Evolutionary conservation across 2,888 invertebrate genomes (phyloP).

Genomic region (Chydorus sphaericus): DNA sequence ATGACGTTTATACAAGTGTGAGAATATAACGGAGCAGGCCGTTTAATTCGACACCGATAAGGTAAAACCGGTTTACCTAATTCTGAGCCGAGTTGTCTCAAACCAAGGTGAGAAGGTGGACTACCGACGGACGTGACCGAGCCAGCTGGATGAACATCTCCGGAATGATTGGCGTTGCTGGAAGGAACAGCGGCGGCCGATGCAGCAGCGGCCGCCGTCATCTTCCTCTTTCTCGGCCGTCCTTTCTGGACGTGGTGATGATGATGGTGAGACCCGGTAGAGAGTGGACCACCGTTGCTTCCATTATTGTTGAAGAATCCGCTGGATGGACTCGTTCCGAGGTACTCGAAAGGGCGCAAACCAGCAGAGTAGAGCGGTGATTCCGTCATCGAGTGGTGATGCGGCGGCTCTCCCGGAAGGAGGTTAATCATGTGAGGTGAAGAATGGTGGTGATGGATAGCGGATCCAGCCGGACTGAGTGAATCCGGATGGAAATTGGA

Average conservation of each 20-base stretch:
- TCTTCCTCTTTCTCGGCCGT: conserved; percentile 61
- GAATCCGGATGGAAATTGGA: background rate
- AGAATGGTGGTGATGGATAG: background rate
- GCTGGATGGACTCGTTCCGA: conserved; percentile 34
- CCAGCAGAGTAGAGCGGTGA: background rate
- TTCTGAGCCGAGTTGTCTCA: no score
- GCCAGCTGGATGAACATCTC: no score
- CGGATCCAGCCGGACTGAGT: no score
- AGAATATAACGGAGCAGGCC: no score
- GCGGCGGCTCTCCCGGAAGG: background rate
- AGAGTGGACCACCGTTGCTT: conserved; percentile 17
- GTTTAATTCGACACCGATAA: no score
- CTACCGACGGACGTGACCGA: no score
- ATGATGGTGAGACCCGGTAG: conserved; percentile 16
- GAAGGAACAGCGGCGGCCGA: background rate
- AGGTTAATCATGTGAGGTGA: background rate
- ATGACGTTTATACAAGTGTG: no score
- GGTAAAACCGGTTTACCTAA: no score
- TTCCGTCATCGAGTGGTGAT: no score
- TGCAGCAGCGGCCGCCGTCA: conserved; percentile 19
- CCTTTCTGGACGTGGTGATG: conserved; percentile 59
- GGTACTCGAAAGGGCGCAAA: conserved; percentile 37
- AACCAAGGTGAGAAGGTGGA: no score
- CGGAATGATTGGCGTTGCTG: background rate
- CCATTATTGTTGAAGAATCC: conserved; percentile 27